A percentile compares a stretch with the other conserved stretches of the same genome.
Conservation (phyloP, 2,888 invertebrate genomes). For the Tachina lurida region DNA sequence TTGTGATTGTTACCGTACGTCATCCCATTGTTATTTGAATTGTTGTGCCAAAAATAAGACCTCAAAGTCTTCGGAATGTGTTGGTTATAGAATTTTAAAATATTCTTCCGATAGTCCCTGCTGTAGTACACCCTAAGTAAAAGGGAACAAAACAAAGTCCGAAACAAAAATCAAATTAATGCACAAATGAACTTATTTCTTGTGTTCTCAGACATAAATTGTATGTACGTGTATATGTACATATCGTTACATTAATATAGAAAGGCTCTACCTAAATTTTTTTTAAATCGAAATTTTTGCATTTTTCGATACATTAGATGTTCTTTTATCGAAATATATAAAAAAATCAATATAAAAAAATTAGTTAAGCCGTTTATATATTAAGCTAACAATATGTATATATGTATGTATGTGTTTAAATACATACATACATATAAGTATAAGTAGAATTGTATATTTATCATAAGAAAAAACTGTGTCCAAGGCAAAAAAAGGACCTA, state of each 20-base stretch:
- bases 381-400: too few relatives aligned
- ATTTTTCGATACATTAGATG: too few relatives aligned
- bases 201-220: not conserved
- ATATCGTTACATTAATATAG: too few relatives aligned
- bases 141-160: not conserved
- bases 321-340: too few relatives aligned
- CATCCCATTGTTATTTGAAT: conserved; percentile 66
- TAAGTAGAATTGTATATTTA: too few relatives aligned
- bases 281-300: too few relatives aligned
- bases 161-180: conserved; percentile 4
- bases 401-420: not conserved
- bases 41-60: conserved; percentile 67
- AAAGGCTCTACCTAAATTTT: too few relatives aligned
- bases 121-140: conserved; percentile 57
- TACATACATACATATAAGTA: not conserved
- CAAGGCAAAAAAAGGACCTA: too few relatives aligned
- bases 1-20: conserved; percentile 65
- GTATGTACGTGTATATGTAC: too few relatives aligned
- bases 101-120: conserved; percentile 65
- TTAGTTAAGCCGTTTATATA: too few relatives aligned
- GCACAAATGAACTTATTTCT: not conserved
- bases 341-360: too few relatives aligned
- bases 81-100: conserved; percentile 66
- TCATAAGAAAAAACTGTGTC: too few relatives aligned
- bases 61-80: conserved; percentile 61